These are phyloP conservation scores for Actinopyga echinites DNA, from an alignment of 53 echinoderm and acorn worm species.

Conservation along the genomic window DNA sequence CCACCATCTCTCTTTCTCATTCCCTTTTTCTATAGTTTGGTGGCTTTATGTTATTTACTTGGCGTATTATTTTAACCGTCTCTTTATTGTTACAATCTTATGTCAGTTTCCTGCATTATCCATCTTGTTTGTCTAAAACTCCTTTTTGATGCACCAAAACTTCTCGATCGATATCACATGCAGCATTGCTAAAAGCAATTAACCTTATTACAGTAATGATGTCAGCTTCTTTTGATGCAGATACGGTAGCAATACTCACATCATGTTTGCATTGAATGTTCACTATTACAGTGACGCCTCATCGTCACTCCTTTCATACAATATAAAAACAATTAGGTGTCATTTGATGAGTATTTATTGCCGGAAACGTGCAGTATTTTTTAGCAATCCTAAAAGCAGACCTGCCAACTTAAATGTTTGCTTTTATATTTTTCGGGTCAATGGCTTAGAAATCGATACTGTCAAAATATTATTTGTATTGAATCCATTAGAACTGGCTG, in stretches of 20 bases:
- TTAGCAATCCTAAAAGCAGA: constrained; percentile 24
- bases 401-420: constrained; percentile 26
- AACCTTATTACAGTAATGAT: constrained; percentile 17
- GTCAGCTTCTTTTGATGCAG: not conserved
- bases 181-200: constrained; percentile 8
- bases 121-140: too few species aligned
- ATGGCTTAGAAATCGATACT: not conserved
- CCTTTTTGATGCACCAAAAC: too few species aligned
- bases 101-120: too few species aligned
- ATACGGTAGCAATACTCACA: not conserved
- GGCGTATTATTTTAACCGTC: too few species aligned
- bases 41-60: too few species aligned
- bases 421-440: constrained; percentile 31
- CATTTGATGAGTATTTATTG: not conserved
- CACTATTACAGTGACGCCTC: not conserved
- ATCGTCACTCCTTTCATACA: not conserved
- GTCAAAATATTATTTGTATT: constrained; percentile 21
- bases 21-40: too few species aligned
- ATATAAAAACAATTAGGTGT: constrained; percentile 10
- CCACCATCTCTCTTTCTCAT: too few species aligned
- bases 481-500: constrained; percentile 18
- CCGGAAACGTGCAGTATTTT: constrained; percentile 29
- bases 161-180: not conserved
- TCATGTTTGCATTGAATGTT: constrained; percentile 13
- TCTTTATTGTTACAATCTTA: too few species aligned